Evolutionary conservation across 92 coral and sea anemone genomes (phyloP).

Genomic region (Palythoa grandiflora): DNA sequence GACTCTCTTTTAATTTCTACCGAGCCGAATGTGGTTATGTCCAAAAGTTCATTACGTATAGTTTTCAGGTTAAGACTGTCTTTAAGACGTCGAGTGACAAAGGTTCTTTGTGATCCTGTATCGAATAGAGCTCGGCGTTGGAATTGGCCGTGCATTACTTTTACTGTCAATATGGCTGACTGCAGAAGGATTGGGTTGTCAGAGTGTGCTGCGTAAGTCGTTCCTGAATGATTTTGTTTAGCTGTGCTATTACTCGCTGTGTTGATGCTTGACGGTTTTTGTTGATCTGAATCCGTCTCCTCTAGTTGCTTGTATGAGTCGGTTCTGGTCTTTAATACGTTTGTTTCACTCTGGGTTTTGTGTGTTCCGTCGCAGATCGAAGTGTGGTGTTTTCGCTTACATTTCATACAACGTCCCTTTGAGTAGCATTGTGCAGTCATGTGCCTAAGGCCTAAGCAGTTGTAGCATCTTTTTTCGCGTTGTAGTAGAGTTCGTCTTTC

Average conservation of each 20-base stretch:
- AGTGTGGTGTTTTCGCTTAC: constrained; percentile 40
- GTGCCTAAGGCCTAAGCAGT: constrained; percentile 56
- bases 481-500: constrained; percentile 50
- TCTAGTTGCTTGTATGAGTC: constrained; percentile 28
- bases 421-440: constrained; percentile 51
- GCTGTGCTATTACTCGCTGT: constrained; percentile 8
- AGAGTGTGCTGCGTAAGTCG: constrained; percentile 36
- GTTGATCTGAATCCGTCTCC: constrained; percentile 25
- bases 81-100: constrained; percentile 42
- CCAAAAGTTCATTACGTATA: constrained; percentile 48
- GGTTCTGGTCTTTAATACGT: constrained; percentile 36
- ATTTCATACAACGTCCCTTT: constrained; percentile 46
- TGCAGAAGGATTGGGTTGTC: constrained; percentile 50
- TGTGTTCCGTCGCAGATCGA: constrained; percentile 32
- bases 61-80: constrained; percentile 52
- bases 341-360: constrained; percentile 35
- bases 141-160: constrained; percentile 9
- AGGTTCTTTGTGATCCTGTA: constrained; percentile 64
- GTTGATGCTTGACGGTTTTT: constrained; percentile 20
- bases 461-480: constrained; percentile 51
- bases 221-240: constrained; percentile 45
- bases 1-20: constrained; percentile 31
- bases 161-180: constrained; percentile 42
- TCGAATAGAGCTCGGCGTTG: constrained; percentile 46
- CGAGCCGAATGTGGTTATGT: constrained; percentile 51